Percentiles rank a stretch among this genome's conserved stretches.
These are phyloP conservation scores for Helostoma temminkii DNA, from an alignment of 2,797 vertebrate genomes.

Conservation along the genomic window DNA sequence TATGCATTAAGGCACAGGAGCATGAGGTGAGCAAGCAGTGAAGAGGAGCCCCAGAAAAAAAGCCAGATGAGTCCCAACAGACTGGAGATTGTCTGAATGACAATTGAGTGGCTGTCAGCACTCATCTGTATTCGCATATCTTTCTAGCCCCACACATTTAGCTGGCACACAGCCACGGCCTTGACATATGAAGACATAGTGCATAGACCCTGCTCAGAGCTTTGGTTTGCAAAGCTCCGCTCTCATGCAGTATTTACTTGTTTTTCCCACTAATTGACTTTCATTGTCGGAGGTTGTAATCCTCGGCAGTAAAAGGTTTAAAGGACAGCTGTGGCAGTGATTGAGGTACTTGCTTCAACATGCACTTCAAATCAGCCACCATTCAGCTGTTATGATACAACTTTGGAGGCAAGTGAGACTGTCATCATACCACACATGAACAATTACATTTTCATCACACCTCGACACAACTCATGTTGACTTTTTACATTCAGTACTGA, in stretches of 20 bases:
- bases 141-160: slow-evolving; percentile 68
- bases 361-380: slow-evolving; percentile 71
- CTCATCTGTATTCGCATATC: slow-evolving; percentile 78
- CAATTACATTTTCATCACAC: slow-evolving; percentile 73
- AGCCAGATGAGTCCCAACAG: slow-evolving; percentile 73
- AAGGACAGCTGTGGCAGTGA: slow-evolving; percentile 71
- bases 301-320: slow-evolving; percentile 67
- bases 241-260: slow-evolving; percentile 80
- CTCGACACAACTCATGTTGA: slow-evolving; percentile 62
- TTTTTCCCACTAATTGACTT: slow-evolving; percentile 80
- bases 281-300: slow-evolving; percentile 78
- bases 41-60: slow-evolving; percentile 47
- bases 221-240: slow-evolving; percentile 65
- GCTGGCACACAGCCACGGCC: slow-evolving; percentile 67
- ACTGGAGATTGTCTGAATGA: slow-evolving; percentile 75
- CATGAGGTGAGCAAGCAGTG: slow-evolving; percentile 56
- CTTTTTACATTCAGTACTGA: slow-evolving; percentile 62
- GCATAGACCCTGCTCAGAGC: slow-evolving; percentile 58
- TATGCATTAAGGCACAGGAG: slow-evolving; percentile 70
- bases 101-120: slow-evolving; percentile 81
- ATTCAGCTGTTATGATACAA: slow-evolving; percentile 64
- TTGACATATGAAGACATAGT: slow-evolving; percentile 76
- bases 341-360: slow-evolving; percentile 61
- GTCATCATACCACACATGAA: slow-evolving; percentile 53
- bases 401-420: slow-evolving; percentile 54